A percentile compares a stretch with the other conserved stretches of the same genome.
phyloP scores from a whole-genome alignment of 2,888 invertebrate species.

The Calameuta filiformis region DNA sequence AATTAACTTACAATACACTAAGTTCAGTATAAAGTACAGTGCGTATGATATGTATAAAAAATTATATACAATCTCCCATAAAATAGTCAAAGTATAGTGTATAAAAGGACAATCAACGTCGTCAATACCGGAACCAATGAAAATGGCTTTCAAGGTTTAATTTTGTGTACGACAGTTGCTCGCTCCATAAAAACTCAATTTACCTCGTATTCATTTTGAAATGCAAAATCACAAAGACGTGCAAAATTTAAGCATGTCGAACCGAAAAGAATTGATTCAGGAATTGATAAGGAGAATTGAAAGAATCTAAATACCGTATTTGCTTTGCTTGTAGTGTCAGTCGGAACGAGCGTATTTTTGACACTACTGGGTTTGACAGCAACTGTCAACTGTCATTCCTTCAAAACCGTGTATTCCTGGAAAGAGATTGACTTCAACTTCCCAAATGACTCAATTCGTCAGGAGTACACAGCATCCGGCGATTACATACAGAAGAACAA shows the following conservation, averaged over 20 bases:
- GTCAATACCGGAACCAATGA: not conserved
- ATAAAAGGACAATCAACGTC: not conserved
- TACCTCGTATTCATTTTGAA: not conserved
- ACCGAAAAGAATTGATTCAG: too few species aligned
- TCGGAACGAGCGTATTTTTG: conserved; percentile 11
- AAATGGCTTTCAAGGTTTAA: not conserved
- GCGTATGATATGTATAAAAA: not conserved
- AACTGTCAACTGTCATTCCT: conserved; percentile 39
- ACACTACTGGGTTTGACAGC: conserved; percentile 36
- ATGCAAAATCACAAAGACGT: not conserved
- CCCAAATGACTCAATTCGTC: conserved; percentile 48
- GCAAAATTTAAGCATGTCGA: not conserved
- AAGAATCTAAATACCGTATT: not conserved
- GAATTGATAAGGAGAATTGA: not conserved
- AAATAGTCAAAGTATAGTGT: not conserved
- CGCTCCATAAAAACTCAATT: not conserved
- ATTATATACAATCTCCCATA: not conserved
- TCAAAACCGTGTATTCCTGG: conserved; percentile 52
- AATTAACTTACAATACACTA: not conserved
- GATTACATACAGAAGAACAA: conserved; percentile 77
- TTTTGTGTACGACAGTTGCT: not conserved
- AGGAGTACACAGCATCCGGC: conserved; percentile 66
- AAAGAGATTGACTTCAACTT: conserved; percentile 55
- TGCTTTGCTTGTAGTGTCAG: not conserved
- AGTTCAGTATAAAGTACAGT: not conserved